phyloP scores from a whole-genome alignment of 2,113 vertebrate species.

The Irena cyanogastra region DNA sequence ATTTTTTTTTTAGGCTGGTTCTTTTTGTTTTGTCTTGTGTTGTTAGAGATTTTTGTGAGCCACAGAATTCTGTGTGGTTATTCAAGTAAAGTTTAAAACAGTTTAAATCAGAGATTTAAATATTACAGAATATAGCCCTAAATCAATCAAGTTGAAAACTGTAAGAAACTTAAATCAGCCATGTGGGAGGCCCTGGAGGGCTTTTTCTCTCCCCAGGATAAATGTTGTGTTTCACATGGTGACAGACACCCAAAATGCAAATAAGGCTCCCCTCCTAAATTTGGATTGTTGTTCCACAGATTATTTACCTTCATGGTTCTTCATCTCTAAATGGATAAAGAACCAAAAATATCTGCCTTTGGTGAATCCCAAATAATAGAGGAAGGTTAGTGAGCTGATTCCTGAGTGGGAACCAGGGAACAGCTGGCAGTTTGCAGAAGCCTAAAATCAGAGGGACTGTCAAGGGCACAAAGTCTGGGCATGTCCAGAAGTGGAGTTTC shows the following conservation, averaged over 20 bases:
- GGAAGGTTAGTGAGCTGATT: not conserved
- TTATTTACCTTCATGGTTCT: not conserved
- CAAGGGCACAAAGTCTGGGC: not conserved
- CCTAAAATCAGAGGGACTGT: not conserved
- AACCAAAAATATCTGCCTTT: not conserved
- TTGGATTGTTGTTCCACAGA: not conserved
- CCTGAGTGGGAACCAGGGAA: not conserved
- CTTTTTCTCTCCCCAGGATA: not conserved
- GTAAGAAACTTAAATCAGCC: not conserved
- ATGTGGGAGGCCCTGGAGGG: not conserved
- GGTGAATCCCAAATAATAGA: accelerated
- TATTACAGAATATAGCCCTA: not conserved
- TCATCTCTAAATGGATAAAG: not conserved
- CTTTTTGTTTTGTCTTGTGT: not conserved
- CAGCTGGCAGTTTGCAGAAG: not conserved
- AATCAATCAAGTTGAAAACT: not conserved
- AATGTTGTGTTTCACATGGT: not conserved
- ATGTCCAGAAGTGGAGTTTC: not conserved
- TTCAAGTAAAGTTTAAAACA: not conserved
- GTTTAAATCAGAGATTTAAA: not conserved
- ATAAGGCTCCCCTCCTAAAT: not conserved
- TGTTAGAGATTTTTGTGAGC: not conserved
- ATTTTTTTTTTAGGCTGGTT: not conserved
- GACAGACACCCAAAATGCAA: not conserved
- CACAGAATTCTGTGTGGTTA: not conserved